Evolutionary conservation across 1,140 invertebrate genomes (phyloP), one percentile per base, ranked within the genome.

Genomic region (Cydia fagiglandana): DNA sequence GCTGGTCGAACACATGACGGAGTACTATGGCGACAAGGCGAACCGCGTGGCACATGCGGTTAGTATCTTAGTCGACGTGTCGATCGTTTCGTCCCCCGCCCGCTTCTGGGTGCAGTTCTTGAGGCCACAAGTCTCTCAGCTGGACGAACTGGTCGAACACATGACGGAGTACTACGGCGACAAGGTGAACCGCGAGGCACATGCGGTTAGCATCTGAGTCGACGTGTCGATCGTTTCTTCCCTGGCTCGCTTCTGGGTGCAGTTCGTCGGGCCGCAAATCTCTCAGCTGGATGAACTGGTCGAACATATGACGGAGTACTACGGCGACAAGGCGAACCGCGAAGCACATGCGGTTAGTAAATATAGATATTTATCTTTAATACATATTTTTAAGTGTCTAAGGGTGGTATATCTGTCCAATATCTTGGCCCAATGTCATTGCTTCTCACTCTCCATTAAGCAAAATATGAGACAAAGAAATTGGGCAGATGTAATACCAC

Each of bases 71-170:
- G n/a, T n/a, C n/a, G n/a, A n/a, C n/a, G n/a, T n/a, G n/a, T n/a
- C n/a, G n/a, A n/a, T n/a, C n/a, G n/a, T n/a, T n/a, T n/a, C n/a
- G n/a, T n/a, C 94, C n/a, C 97, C 97, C 13, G 95, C 94, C 1
- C 94, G 95, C 30, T 98, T 98, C 90, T 98, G 97, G 96, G 93
- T 98, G 17, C 97, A 98, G 92, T 94, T 97, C 64, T 93, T 96
- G 45, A 95, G 95, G 0, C 93, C 95, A 1, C 95, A 95, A 83
- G 95, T 95, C 4, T 93, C 94, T 6, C 95, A 96, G 81, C 89
- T 98, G 6, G 96, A 98, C 86, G 93, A 95, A 64, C 93, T 98
- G 66, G 95, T 96, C 15, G 93, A 95, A 10, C 94, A 96, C 75
- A 97, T 98, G 96, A 97, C 96, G 2, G 94, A 94, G 7, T 97